These are phyloP conservation scores for Coreius guichenoti DNA, from an alignment of 2,797 vertebrate genomes.

Conservation along the genomic window DNA sequence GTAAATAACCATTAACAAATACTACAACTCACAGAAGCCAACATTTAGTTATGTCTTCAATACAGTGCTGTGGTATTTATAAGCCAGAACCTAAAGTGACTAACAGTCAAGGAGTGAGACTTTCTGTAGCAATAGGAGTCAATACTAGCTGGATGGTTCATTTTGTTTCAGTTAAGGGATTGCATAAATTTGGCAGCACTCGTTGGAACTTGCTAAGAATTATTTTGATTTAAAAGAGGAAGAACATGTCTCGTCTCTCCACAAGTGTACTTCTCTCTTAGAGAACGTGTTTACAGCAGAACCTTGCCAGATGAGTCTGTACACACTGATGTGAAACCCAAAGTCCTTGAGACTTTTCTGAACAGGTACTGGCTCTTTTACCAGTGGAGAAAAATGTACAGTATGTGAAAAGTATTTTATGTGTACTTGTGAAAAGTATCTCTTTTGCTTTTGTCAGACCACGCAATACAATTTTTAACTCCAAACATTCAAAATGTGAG, in stretches of 20 bases:
- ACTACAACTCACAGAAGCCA: neutral
- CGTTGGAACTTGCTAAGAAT: neutral
- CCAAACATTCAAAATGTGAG: neutral
- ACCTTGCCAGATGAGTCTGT: neutral
- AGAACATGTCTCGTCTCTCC: neutral
- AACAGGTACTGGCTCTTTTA: neutral
- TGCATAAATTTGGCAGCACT: neutral
- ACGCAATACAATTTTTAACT: neutral
- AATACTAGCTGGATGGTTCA: neutral
- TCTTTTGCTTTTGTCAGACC: neutral
- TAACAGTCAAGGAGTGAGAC: neutral
- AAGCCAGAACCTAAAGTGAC: neutral
- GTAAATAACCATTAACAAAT: neutral
- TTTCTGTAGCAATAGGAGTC: neutral
- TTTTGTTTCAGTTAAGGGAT: neutral
- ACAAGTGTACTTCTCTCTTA: neutral
- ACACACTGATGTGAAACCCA: slow-evolving; percentile 14
- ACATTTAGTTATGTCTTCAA: neutral
- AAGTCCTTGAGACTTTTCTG: neutral
- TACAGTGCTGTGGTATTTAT: neutral
- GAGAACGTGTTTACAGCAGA: neutral
- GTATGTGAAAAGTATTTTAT: slow-evolving; percentile 4
- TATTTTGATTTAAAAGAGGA: slow-evolving; percentile 2
- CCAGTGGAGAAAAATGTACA: neutral
- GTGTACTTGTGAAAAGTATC: neutral